Percentiles rank a stretch among this genome's conserved stretches.
These are phyloP conservation scores for Riptortus pedestris DNA, from an alignment of 1,140 invertebrate species.

Conservation along the genomic window DNA sequence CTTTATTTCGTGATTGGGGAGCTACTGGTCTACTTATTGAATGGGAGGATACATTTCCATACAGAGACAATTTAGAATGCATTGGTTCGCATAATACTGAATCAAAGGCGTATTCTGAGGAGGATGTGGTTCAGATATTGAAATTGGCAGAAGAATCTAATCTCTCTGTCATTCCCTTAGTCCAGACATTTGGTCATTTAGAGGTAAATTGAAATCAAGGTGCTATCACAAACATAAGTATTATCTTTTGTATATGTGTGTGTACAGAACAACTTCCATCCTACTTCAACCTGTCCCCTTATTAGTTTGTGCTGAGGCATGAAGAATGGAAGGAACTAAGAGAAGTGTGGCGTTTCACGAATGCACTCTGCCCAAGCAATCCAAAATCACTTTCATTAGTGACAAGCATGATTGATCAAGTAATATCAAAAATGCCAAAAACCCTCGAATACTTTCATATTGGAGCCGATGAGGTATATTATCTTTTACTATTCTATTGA, in stretches of 20 bases:
- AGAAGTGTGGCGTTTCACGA: conserved; percentile 64
- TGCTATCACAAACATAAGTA: conserved; percentile 2
- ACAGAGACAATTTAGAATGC: conserved; percentile 49
- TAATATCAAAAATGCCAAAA: conserved; percentile 45
- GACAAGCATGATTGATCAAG: conserved; percentile 47
- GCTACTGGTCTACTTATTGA: conserved; percentile 76
- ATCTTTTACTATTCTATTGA: conserved; percentile 6
- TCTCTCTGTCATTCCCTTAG: conserved; percentile 77
- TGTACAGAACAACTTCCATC: conserved; percentile 5
- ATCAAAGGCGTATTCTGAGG: conserved; percentile 41
- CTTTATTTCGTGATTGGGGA: conserved; percentile 51
- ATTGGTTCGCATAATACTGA: conserved; percentile 49
- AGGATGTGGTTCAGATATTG: conserved; percentile 50
- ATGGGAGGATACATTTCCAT: conserved; percentile 92
- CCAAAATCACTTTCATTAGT: conserved; percentile 49
- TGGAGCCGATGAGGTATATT: conserved; percentile 60
- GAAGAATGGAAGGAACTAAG: conserved; percentile 61
- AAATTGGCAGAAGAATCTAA: conserved; percentile 48
- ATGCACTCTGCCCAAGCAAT: conserved; percentile 69
- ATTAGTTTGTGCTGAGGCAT: conserved; percentile 69
- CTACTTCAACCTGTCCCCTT: conserved; percentile 26
- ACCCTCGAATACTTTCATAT: conserved; percentile 59
- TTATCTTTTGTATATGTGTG: not conserved
- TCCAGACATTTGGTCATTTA: conserved; percentile 93
- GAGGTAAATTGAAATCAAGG: conserved; percentile 43